phyloP scores from a whole-genome alignment of 2,888 invertebrate species.

The Pammene aurita region DNA sequence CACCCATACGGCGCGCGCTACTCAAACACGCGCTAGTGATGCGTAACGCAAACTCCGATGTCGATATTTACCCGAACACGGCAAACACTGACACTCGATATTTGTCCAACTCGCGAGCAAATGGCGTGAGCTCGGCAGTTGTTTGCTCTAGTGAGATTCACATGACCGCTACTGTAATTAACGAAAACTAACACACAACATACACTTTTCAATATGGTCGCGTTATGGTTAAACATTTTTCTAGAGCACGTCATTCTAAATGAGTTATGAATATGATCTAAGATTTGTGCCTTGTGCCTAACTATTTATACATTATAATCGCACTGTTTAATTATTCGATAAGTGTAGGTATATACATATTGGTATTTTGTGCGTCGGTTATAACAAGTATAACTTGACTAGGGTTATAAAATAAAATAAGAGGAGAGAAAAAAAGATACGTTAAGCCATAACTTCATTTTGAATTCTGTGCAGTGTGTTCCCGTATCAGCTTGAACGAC shows the following conservation, averaged over 20 bases:
- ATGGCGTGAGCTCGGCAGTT: slow-evolving; percentile 70
- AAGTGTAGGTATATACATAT: slow-evolving; percentile 15
- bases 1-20: slow-evolving; percentile 66
- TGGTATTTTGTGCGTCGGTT: slow-evolving; percentile 49
- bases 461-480: slow-evolving; percentile 79
- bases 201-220: slow-evolving; percentile 45
- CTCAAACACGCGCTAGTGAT: slow-evolving; percentile 80
- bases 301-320: slow-evolving; percentile 12
- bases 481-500: slow-evolving; percentile 76
- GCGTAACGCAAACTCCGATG: slow-evolving; percentile 81
- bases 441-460: slow-evolving; percentile 80
- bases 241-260: slow-evolving; percentile 32
- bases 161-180: slow-evolving; percentile 75
- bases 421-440: slow-evolving; percentile 68
- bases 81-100: slow-evolving; percentile 78
- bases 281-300: slow-evolving; percentile 3
- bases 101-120: slow-evolving; percentile 77
- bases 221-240: slow-evolving; percentile 29
- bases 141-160: slow-evolving; percentile 69
- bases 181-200: slow-evolving; percentile 54
- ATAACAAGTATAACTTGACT: slow-evolving; percentile 62
- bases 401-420: slow-evolving; percentile 74
- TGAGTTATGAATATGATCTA: not conserved
- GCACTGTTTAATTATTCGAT: slow-evolving; percentile 24
- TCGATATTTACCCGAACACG: slow-evolving; percentile 77